Evolutionary conservation across 2,797 vertebrate genomes (phyloP).

Genomic region (Anomalospiza imberbis): DNA sequence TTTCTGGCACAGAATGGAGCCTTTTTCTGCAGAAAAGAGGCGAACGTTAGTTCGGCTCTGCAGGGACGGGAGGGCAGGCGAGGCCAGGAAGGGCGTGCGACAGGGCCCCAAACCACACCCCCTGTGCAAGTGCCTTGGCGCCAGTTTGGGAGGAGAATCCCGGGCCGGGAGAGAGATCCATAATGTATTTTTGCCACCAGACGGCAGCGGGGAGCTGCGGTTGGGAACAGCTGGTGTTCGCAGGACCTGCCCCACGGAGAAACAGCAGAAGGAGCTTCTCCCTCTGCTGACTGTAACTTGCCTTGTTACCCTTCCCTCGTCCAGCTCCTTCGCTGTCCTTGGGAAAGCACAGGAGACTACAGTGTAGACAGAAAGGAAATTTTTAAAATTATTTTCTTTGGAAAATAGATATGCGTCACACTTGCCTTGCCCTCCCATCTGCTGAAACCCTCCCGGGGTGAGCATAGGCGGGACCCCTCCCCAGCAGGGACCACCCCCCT

Average conservation of each 20-base stretch:
- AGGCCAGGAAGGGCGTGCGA: neutral
- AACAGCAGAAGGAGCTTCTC: neutral
- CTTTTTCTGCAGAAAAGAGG: neutral
- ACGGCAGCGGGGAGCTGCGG: slow-evolving; percentile 43
- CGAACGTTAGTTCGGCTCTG: neutral
- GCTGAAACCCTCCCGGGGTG: neutral
- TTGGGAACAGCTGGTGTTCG: neutral
- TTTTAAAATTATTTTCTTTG: neutral
- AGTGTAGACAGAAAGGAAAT: neutral
- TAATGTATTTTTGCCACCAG: slow-evolving; percentile 46
- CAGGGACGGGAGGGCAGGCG: neutral
- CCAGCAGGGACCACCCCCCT: rapidly evolving
- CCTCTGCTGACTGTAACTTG: neutral
- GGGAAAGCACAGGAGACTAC: neutral
- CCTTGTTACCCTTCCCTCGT: neutral
- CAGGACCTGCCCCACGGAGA: neutral
- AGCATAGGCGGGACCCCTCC: neutral
- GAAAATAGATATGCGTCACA: neutral
- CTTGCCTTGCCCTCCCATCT: neutral
- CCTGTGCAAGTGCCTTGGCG: neutral
- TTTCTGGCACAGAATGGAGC: neutral
- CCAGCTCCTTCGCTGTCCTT: neutral
- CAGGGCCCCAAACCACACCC: neutral
- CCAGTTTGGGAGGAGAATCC: neutral
- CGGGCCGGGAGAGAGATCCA: neutral